Evolutionary conservation across 1,140 invertebrate genomes (phyloP).

Genomic region (Phymorhynchus buccinoides): DNA sequence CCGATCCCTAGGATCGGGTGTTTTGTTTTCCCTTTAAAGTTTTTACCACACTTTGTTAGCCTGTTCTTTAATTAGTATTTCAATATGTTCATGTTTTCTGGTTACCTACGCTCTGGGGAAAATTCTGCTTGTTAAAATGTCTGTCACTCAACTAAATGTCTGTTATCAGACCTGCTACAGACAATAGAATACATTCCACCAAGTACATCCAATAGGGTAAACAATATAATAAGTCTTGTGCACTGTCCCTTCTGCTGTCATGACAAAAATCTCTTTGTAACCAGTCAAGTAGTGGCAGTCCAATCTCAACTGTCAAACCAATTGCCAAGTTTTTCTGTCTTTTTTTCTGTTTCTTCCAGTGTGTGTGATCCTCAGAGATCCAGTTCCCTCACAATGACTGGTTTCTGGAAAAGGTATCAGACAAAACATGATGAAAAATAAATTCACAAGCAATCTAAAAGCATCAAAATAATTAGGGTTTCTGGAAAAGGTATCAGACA

Average conservation of each 20-base stretch:
- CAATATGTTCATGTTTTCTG: no score
- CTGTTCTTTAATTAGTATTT: no score
- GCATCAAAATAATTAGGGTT: no score
- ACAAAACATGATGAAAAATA: not conserved
- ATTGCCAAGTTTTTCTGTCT: not conserved
- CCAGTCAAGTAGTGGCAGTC: not conserved
- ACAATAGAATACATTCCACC: not conserved
- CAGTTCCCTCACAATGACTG: slow-evolving; percentile 20
- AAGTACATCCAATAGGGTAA: not conserved
- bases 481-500: not conserved
- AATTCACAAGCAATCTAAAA: not conserved
- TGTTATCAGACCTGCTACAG: not conserved
- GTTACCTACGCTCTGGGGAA: no score
- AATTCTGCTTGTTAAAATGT: no score
- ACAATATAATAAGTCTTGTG: not conserved
- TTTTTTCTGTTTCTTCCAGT: not conserved
- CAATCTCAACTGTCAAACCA: not conserved
- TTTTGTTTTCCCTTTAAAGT: no score
- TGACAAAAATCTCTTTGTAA: not conserved
- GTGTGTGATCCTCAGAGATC: slow-evolving; percentile 22
- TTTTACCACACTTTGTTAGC: no score
- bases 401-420: slow-evolving; percentile 7
- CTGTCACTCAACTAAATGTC: not conserved
- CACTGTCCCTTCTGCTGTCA: not conserved
- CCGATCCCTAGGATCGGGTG: no score